These are phyloP conservation scores for Nesometra sesokonis DNA, from an alignment of 35 echinoderm and acorn worm species.

Conservation along the genomic window DNA sequence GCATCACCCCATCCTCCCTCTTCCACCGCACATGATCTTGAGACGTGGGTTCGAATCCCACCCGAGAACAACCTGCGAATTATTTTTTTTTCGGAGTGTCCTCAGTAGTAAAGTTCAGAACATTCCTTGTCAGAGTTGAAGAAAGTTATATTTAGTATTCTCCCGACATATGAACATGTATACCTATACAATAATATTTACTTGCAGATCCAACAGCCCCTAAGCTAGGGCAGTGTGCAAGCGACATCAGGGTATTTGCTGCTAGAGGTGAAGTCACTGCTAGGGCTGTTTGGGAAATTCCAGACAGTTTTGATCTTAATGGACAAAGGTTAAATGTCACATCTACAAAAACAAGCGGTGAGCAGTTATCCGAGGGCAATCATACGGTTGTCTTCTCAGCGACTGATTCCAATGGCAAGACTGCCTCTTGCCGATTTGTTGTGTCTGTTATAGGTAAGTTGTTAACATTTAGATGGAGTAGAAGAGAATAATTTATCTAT, in stretches of 20 bases:
- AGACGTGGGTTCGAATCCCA: too few relatives aligned
- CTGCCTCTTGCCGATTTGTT: neutral
- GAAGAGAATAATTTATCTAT: too few relatives aligned
- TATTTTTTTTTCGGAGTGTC: too few relatives aligned
- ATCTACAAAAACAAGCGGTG: neutral
- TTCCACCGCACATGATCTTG: too few relatives aligned
- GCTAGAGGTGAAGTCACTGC: neutral
- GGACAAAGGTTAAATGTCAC: neutral
- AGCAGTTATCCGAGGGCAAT: neutral
- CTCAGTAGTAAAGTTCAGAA: too few relatives aligned
- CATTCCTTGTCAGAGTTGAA: too few relatives aligned
- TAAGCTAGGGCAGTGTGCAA: neutral
- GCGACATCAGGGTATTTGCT: neutral
- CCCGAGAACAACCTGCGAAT: too few relatives aligned
- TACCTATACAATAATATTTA: too few relatives aligned
- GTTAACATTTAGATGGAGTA: too few relatives aligned
- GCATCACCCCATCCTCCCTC: too few relatives aligned
- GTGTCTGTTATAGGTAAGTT: neutral
- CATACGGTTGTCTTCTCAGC: neutral
- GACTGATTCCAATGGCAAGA: neutral
- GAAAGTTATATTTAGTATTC: too few relatives aligned
- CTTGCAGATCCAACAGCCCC: neutral
- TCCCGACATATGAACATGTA: too few relatives aligned
- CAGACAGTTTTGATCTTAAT: neutral
- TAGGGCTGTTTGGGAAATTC: neutral